Conservation (phyloP, 2,113 vertebrate genomes). For the Parus major region DNA sequence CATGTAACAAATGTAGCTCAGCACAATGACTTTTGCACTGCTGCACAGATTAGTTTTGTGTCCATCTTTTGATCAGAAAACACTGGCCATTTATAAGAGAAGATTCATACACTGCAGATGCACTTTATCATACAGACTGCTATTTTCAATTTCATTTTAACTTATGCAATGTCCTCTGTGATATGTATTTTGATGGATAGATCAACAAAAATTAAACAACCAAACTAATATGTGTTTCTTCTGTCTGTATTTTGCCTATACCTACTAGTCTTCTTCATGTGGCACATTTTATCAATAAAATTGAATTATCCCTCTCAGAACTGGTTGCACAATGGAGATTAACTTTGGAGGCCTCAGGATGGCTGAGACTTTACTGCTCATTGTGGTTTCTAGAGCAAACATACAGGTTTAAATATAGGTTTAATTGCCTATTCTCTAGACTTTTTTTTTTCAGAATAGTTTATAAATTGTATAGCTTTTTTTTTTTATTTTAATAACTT, state of each 20-base stretch:
- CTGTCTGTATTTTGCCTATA: neutral
- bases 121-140: neutral
- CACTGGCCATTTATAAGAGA: neutral
- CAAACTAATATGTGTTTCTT: neutral
- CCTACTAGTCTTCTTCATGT: neutral
- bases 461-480: neutral
- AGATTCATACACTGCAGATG: neutral
- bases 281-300: neutral
- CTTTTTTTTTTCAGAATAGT: neutral
- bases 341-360: neutral
- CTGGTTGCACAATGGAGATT: neutral
- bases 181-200: neutral
- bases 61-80: neutral
- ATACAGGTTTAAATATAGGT: neutral
- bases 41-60: neutral
- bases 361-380: neutral
- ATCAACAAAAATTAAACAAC: neutral
- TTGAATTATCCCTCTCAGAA: neutral
- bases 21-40: neutral
- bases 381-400: neutral
- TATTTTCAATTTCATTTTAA: neutral
- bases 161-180: neutral
- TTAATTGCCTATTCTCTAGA: neutral
- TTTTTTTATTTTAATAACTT: neutral
- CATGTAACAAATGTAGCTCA: neutral